phyloP scores from a whole-genome alignment of 2,888 invertebrate genomes.

The Patella ulyssiponensis region DNA sequence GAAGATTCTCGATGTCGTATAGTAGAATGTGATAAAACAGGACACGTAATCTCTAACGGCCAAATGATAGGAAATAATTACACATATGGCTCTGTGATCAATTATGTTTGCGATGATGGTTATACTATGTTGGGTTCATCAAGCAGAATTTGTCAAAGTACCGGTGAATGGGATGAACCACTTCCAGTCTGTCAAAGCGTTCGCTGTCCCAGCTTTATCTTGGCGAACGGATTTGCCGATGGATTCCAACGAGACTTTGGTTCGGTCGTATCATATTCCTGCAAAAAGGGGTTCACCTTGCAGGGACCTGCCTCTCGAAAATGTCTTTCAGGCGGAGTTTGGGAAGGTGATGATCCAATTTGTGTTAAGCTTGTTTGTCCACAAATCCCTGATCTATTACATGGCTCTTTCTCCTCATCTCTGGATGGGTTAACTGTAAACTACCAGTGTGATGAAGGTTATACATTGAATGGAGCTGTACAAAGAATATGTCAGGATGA shows the following conservation, averaged over 20 bases:
- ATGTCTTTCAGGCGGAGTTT: slow-evolving; percentile 67
- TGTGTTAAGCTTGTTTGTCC: slow-evolving; percentile 59
- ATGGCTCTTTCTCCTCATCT: slow-evolving; percentile 41
- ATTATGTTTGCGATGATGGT: slow-evolving; percentile 61
- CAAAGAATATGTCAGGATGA: slow-evolving; percentile 78
- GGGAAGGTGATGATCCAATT: slow-evolving; percentile 56
- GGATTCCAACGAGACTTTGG: slow-evolving; percentile 49
- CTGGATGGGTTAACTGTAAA: slow-evolving; percentile 32
- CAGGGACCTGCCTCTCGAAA: slow-evolving; percentile 88
- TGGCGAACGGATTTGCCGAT: slow-evolving; percentile 48
- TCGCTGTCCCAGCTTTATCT: slow-evolving; percentile 50
- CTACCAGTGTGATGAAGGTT: slow-evolving; percentile 76
- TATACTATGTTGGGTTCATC: slow-evolving; percentile 46
- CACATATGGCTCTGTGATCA: slow-evolving; percentile 53
- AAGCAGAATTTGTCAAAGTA: slow-evolving; percentile 50
- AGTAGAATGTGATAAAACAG: slow-evolving; percentile 52
- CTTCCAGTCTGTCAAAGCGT: slow-evolving; percentile 59
- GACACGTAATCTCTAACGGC: slow-evolving; percentile 72
- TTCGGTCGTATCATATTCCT: slow-evolving; percentile 79
- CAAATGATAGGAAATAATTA: slow-evolving; percentile 55
- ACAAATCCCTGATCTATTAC: slow-evolving; percentile 41
- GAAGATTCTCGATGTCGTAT: slow-evolving; percentile 41
- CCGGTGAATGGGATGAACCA: slow-evolving; percentile 60
- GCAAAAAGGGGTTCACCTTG: slow-evolving; percentile 89
- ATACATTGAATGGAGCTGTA: slow-evolving; percentile 88